Percentiles rank a stretch among this genome's conserved stretches.
Evolutionary conservation across 2,113 vertebrate genomes (phyloP).

Genomic region (Hippocampus comes): DNA sequence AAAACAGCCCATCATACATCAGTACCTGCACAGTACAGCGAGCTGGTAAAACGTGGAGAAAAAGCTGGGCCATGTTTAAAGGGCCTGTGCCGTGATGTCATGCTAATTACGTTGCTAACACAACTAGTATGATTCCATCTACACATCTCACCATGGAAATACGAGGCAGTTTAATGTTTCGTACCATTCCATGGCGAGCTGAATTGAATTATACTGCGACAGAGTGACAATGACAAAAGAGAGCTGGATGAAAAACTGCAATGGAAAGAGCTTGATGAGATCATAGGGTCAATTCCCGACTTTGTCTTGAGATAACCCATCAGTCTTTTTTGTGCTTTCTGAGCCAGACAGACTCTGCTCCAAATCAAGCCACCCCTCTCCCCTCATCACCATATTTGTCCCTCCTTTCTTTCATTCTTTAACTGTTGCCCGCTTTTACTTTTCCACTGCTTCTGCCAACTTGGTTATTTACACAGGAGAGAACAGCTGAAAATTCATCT

Average conservation of each 20-base stretch:
- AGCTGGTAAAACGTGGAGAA: not conserved
- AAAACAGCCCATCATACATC: not conserved
- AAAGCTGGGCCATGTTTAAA: not conserved
- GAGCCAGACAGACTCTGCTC: slow-evolving; percentile 38
- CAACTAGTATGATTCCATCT: not conserved
- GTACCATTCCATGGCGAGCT: not conserved
- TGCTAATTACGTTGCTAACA: not conserved
- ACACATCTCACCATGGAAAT: not conserved
- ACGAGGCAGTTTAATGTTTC: not conserved
- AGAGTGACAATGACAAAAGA: slow-evolving; percentile 1
- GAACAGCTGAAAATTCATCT: slow-evolving; percentile 10
- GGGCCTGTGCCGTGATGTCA: not conserved
- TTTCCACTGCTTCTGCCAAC: slow-evolving; percentile 10
- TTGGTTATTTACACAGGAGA: not conserved
- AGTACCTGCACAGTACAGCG: not conserved
- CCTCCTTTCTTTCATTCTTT: slow-evolving; percentile 7
- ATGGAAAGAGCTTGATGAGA: slow-evolving; percentile 16
- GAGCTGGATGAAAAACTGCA: slow-evolving; percentile 27
- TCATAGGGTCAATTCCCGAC: slow-evolving; percentile 39
- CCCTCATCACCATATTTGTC: slow-evolving; percentile 23
- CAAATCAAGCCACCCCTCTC: slow-evolving; percentile 30
- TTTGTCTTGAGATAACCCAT: slow-evolving; percentile 39
- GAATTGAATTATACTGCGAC: not conserved
- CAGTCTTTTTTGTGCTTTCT: slow-evolving; percentile 24
- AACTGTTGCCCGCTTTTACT: not conserved